A percentile compares a stretch with the other conserved stretches of the same genome.
Evolutionary conservation across 2,888 invertebrate species (phyloP).

Genomic region (Tinea trinotella): DNA sequence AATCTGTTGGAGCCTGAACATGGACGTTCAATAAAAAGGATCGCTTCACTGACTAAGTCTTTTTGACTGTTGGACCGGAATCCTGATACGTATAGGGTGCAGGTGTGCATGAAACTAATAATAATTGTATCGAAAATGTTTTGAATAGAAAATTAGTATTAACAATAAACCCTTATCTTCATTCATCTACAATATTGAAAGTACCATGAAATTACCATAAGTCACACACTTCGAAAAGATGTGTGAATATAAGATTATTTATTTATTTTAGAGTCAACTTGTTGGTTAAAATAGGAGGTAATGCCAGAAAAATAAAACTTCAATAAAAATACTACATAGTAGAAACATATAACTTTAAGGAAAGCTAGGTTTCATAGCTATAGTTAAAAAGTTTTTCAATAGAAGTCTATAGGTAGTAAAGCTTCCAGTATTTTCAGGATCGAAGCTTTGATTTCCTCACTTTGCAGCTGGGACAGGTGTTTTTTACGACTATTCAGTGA

Average conservation of each 20-base stretch:
- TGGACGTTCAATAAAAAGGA: conserved; percentile 4
- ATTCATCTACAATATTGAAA: too few relatives aligned
- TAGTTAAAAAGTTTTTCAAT: conserved; percentile 1
- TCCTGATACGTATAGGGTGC: conserved; percentile 8
- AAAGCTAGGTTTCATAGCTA: neutral
- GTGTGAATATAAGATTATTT: too few relatives aligned
- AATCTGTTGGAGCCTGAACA: neutral
- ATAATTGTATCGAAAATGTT: neutral
- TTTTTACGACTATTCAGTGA: conserved; percentile 61
- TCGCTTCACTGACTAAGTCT: conserved; percentile 11
- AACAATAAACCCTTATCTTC: too few relatives aligned
- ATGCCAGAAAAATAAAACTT: too few relatives aligned
- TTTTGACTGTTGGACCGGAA: conserved; percentile 13
- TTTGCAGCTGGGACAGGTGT: conserved; percentile 60
- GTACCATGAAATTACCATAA: too few relatives aligned
- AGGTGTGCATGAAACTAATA: conserved; percentile 3
- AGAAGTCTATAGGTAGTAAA: neutral
- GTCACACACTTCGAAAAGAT: too few relatives aligned
- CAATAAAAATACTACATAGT: too few relatives aligned
- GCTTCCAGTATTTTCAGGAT: conserved; percentile 37
- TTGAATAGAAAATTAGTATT: neutral
- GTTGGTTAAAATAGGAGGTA: too few relatives aligned
- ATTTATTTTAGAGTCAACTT: too few relatives aligned
- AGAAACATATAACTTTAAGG: too few relatives aligned
- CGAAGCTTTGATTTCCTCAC: conserved; percentile 51